Conservation (phyloP, 2,888 invertebrate genomes). For the Resseliella maxima region DNA sequence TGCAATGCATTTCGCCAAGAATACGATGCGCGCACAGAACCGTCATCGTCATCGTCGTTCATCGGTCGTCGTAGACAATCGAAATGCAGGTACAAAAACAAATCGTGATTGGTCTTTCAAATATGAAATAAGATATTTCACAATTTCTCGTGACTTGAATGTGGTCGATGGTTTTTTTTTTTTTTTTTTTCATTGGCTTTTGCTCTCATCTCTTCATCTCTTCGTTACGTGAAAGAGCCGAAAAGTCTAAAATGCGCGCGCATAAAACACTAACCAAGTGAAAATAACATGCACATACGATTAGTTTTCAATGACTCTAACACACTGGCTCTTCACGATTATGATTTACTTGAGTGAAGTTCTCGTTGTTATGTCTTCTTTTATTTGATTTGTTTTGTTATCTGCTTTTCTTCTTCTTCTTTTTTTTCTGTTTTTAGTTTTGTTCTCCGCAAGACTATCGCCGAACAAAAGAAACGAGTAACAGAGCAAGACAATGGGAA, state of each 20-base stretch:
- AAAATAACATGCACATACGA: slow-evolving; percentile 26
- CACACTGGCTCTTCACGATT: slow-evolving; percentile 42
- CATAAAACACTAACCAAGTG: slow-evolving; percentile 1
- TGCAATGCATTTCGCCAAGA: slow-evolving; percentile 21
- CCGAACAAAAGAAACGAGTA: background rate
- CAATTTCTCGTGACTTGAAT: slow-evolving; percentile 29
- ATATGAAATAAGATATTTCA: slow-evolving; percentile 56
- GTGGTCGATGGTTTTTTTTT: background rate
- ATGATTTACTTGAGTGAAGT: background rate
- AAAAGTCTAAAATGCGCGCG: background rate
- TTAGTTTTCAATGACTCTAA: slow-evolving; percentile 25
- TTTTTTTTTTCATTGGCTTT: too few species aligned
- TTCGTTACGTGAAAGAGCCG: background rate
- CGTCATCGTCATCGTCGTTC: background rate
- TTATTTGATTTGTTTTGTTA: background rate
- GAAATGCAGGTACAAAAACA: slow-evolving; percentile 14
- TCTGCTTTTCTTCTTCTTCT: background rate
- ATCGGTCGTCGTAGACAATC: background rate
- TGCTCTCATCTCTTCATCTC: background rate
- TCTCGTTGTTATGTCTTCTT: background rate
- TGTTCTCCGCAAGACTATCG: background rate
- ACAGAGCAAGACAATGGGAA: background rate
- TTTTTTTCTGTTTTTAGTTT: background rate
- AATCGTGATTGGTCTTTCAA: slow-evolving; percentile 56
- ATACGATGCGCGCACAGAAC: background rate